Percentiles rank a stretch among this genome's conserved stretches.
phyloP scores from a whole-genome alignment of 2,797 vertebrate genomes.

The Hemibagrus guttatus region DNA sequence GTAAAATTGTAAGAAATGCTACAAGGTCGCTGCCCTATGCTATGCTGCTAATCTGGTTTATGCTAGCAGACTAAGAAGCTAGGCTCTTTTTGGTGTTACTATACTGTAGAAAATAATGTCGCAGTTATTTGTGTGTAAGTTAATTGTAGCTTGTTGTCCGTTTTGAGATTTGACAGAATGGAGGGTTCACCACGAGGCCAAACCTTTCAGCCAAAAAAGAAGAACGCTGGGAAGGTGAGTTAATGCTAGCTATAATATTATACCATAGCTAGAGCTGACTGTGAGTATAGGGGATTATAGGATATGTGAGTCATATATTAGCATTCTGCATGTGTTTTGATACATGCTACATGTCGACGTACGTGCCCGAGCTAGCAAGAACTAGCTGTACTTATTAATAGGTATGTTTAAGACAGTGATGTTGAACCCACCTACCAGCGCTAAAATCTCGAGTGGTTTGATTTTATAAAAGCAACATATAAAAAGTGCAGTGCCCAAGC shows the following conservation, averaged over 20 bases:
- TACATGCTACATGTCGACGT: no score
- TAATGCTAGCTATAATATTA: background rate
- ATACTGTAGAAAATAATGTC: background rate
- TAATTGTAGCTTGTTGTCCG: background rate
- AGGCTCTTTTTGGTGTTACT: background rate
- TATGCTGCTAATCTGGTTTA: background rate
- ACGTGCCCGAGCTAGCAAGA: background rate
- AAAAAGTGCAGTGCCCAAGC: no score
- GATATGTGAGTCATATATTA: no score
- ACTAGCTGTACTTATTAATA: no score
- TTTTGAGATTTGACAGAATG: conserved; percentile 43
- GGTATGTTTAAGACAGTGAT: no score
- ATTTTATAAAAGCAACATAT: no score
- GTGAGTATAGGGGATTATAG: no score
- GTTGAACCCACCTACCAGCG: no score
- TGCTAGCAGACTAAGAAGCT: background rate
- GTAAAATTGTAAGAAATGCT: background rate
- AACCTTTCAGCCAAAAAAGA: conserved; percentile 38
- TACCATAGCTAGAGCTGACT: background rate
- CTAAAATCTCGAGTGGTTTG: no score
- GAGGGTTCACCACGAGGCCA: conserved; percentile 2
- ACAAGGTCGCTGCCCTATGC: background rate
- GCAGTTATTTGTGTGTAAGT: background rate
- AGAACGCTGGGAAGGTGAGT: conserved; percentile 53
- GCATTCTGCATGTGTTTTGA: no score